Evolutionary conservation across 2,113 vertebrate genomes (phyloP).

Genomic region (Leucopsar rothschildi): DNA sequence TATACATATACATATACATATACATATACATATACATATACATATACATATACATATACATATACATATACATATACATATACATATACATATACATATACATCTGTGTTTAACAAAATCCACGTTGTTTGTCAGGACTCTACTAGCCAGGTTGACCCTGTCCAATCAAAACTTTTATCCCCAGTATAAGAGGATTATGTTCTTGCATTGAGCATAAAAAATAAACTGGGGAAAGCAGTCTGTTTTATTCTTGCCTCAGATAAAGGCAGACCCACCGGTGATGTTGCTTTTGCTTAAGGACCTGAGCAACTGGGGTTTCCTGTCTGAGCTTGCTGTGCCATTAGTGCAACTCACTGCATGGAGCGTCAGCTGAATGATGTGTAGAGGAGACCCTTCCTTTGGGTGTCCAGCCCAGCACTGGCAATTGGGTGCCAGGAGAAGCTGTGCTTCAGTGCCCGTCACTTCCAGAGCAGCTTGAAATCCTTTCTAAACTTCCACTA

Average conservation of each 20-base stretch:
- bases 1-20: not conserved
- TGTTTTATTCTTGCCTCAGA: not conserved
- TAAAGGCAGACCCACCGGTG: not conserved
- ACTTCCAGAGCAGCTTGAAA: not conserved
- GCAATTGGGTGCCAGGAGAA: rapidly evolving
- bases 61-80: too few species aligned
- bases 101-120: not conserved
- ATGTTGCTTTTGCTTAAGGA: not conserved
- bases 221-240: not conserved
- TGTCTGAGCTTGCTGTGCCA: rapidly evolving
- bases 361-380: not conserved
- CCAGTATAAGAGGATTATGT: not conserved
- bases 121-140: not conserved
- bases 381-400: not conserved
- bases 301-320: not conserved
- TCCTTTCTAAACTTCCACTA: not conserved
- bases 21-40: too few species aligned
- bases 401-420: rapidly evolving
- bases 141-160: not conserved
- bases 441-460: not conserved
- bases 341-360: rapidly evolving
- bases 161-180: not conserved
- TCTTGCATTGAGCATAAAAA: not conserved
- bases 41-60: not conserved
- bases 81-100: not conserved